Base-by-base conservation (phyloP, 2,113 vertebrate genomes). In the Phylloscopus trochilus region DNA sequence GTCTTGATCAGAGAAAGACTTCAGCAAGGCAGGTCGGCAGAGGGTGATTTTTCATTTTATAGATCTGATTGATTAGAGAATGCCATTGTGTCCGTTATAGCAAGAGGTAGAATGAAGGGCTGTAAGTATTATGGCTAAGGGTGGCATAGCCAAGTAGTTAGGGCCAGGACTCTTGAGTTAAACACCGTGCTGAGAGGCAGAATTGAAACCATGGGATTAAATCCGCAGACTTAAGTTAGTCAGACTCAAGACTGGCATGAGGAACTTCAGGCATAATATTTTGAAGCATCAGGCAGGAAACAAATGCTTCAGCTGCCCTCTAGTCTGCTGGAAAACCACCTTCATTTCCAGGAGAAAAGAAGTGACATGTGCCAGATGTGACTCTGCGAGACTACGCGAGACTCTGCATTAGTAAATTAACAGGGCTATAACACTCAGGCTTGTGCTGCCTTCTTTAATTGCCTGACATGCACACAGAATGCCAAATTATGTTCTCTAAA, bases 341-440 rank as follows among this genome's bases (percentile, higher is more conserved):
- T 96, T 94, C 83, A 27, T 87, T 95, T 95, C 80, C 91, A 93
- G 89, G 84, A 96, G 89, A 91, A 93, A 89, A 95, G 63, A 84
- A 97, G 81, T 96, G 95, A 95, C 96, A 91, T 92, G 84, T 92
- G 95, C 95, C 95, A 95, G 96, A 95, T 97, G 96, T 97, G n/a
- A n/a, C n/a, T n/a, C n/a, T n/a, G n/a, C n/a, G n/a, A n/a, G n/a
- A n/a, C n/a, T n/a, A 95, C 33, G 23, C 1, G 93, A 89, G 92
- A 76, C 96, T 93, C 70, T 95, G 95, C 89, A 89, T 96, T 97
- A 97, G 95, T 95, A 93, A 95, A 95, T 97, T 95, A 97, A 92
- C 95, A 95, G 89, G 91, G 87, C 95, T 96, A 6, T 95, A 96
- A 93, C 95, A 96, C 89, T 89, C 69, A 85, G 89, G 69, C 92